A percentile compares a stretch with the other conserved stretches of the same genome.
These are phyloP conservation scores for Alethe castanea DNA, from an alignment of 2,113 vertebrate species.

Conservation along the genomic window DNA sequence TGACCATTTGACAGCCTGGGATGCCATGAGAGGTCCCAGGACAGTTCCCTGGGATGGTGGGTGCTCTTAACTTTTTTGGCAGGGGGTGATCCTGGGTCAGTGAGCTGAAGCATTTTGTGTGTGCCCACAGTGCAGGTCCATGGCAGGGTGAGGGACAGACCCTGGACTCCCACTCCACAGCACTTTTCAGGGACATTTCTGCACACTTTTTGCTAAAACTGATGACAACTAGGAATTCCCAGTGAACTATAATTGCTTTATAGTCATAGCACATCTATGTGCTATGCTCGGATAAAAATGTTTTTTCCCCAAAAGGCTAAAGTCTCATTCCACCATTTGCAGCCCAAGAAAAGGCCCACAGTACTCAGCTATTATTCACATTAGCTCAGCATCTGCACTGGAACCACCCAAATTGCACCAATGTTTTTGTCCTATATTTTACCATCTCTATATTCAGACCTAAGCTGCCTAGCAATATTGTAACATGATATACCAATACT, in stretches of 20 bases:
- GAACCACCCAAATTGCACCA: neutral
- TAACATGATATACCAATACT: neutral
- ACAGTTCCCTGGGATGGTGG: fast-evolving
- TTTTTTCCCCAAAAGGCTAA: neutral
- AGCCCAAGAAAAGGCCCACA: neutral
- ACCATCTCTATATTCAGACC: neutral
- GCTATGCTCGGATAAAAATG: neutral
- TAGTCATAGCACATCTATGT: neutral
- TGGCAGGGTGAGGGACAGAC: neutral
- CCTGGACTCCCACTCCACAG: neutral
- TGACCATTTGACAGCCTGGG: neutral
- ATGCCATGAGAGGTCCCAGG: neutral
- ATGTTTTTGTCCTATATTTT: neutral
- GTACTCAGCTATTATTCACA: neutral
- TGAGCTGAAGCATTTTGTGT: neutral
- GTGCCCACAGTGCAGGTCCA: neutral
- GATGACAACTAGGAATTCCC: neutral
- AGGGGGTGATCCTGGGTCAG: neutral
- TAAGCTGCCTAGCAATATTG: neutral
- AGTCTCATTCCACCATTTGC: neutral
- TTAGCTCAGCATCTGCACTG: neutral
- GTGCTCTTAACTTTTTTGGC: neutral
- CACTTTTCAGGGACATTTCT: neutral
- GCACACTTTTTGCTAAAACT: neutral
- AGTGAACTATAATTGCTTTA: neutral